Evolutionary conservation across 2,797 vertebrate genomes (phyloP).

Genomic region (Chromobotia macracanthus): DNA sequence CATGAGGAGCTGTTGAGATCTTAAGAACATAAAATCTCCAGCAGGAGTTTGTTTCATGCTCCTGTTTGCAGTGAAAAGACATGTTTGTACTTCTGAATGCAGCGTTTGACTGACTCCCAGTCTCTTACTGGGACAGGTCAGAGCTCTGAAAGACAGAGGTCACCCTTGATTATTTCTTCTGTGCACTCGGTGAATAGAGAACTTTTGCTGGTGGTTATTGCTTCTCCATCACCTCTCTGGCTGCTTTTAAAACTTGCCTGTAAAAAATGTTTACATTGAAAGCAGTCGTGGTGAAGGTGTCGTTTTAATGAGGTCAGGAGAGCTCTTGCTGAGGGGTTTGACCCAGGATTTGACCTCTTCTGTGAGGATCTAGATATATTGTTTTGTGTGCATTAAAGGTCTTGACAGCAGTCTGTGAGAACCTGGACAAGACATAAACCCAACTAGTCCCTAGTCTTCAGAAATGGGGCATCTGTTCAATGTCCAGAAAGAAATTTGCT

Average conservation of each 20-base stretch:
- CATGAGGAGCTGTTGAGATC: slow-evolving; percentile 2
- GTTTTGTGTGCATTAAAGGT: slow-evolving; percentile 34
- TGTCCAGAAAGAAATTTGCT: slow-evolving; percentile 9
- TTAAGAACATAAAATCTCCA: slow-evolving; percentile 53
- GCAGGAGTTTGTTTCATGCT: slow-evolving; percentile 3
- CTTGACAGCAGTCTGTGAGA: slow-evolving; percentile 48
- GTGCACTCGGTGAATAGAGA: slow-evolving; percentile 27
- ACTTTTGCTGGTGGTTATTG: slow-evolving; percentile 43
- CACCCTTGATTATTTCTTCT: slow-evolving; percentile 30
- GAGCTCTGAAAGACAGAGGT: slow-evolving; percentile 21
- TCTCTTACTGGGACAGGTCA: slow-evolving; percentile 31
- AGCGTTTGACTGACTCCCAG: slow-evolving; percentile 34
- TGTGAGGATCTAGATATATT: slow-evolving; percentile 14
- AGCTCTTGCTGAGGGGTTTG: slow-evolving; percentile 46
- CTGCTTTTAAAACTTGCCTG: slow-evolving; percentile 36
- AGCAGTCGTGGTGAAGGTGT: slow-evolving; percentile 38
- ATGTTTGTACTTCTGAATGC: slow-evolving; percentile 38
- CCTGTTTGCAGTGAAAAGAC: slow-evolving; percentile 47
- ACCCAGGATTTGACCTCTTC: slow-evolving; percentile 22
- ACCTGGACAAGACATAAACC: slow-evolving; percentile 35
- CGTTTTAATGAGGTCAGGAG: slow-evolving; percentile 51
- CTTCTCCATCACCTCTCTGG: slow-evolving; percentile 47
- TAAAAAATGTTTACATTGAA: slow-evolving; percentile 26
- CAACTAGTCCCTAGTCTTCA: slow-evolving; percentile 2
- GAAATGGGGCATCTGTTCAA: slow-evolving; percentile 10